Percentiles rank a stretch among this genome's conserved stretches.
Conservation (phyloP, 2,797 vertebrate genomes). For the Erpetoichthys calabaricus region DNA sequence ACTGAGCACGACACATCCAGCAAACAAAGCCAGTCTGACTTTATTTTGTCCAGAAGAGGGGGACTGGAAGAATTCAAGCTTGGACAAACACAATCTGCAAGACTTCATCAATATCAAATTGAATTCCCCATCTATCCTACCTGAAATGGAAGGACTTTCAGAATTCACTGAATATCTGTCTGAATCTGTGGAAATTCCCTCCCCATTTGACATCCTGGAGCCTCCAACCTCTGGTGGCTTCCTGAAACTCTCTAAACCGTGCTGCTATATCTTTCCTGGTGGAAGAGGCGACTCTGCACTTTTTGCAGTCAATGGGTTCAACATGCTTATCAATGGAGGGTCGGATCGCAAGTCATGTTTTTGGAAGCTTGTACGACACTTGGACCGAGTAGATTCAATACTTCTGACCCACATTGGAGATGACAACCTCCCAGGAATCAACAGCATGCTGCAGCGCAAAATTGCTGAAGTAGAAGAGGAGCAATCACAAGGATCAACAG, state of each 20-base stretch:
- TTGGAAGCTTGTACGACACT: conserved; percentile 92
- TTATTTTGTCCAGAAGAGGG: conserved; percentile 88
- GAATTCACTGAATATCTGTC: conserved; percentile 95
- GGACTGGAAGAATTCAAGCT: conserved; percentile 92
- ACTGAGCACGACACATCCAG: conserved; percentile 85
- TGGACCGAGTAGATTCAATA: conserved; percentile 90
- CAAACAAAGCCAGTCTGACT: conserved; percentile 89
- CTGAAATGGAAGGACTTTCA: conserved; percentile 94
- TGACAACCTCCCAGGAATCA: conserved; percentile 88
- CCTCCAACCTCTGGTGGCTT: conserved; percentile 91
- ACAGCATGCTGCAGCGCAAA: conserved; percentile 89
- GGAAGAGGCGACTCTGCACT: conserved; percentile 85
- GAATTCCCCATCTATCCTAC: conserved; percentile 77
- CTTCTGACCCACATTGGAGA: conserved; percentile 87
- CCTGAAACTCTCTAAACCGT: conserved; percentile 91
- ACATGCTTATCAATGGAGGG: conserved; percentile 94
- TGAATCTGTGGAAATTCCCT: conserved; percentile 89
- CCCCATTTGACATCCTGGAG: conserved; percentile 87
- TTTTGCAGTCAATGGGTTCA: conserved; percentile 94
- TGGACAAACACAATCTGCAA: conserved; percentile 94
- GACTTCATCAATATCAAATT: conserved; percentile 95
- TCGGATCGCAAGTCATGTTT: conserved; percentile 91
- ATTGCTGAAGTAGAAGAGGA: conserved; percentile 85
- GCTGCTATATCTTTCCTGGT: conserved; percentile 94
- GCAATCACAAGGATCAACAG: conserved; percentile 84